Conservation (phyloP, 2,797 vertebrate species). For the Coracias cyanogaster region DNA sequence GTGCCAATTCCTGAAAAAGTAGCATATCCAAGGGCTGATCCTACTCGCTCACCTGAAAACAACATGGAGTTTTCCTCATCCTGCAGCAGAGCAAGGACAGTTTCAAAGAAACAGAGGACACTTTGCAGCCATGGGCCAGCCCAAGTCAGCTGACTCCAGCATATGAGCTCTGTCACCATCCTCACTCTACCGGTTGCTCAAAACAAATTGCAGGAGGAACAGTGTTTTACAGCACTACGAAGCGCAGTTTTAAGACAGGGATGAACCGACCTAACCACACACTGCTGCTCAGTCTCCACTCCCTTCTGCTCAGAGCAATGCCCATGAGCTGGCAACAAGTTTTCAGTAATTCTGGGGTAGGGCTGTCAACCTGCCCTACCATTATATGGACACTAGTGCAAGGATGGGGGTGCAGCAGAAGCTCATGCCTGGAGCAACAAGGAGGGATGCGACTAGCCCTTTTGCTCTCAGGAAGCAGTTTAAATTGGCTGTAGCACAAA, state of each 20-base stretch:
- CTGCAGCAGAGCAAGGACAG: background rate
- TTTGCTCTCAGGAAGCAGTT: background rate
- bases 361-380: background rate
- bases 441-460: background rate
- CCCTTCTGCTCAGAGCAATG: background rate
- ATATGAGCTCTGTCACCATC: rapidly evolving
- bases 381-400: background rate
- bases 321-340: background rate
- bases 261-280: background rate
- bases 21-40: background rate
- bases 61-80: background rate
- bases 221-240: background rate
- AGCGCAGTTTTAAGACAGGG: background rate
- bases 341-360: background rate
- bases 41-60: background rate
- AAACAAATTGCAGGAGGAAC: background rate
- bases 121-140: background rate
- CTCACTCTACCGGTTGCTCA: background rate
- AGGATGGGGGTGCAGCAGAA: background rate
- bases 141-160: background rate
- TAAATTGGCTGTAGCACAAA: background rate
- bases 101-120: background rate
- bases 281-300: background rate
- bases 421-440: background rate
- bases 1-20: background rate